Evolutionary conservation across 30 jellyfish, hydroid and myxozoan genomes (phyloP).

Genomic region (Hydractinia echinata): DNA sequence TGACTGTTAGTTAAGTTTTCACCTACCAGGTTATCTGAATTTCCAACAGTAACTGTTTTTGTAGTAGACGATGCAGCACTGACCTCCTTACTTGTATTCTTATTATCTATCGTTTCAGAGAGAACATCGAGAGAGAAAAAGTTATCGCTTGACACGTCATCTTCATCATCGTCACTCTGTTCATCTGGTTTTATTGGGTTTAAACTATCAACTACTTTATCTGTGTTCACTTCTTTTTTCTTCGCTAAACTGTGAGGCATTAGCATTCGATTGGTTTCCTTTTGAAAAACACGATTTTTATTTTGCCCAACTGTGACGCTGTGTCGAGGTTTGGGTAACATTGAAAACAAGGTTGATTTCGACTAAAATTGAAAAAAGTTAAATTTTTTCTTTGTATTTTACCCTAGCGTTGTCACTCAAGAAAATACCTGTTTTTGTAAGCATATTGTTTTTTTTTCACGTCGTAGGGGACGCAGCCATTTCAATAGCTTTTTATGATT

Average conservation of each 20-base stretch:
- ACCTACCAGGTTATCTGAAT: not conserved
- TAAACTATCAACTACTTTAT: not conserved
- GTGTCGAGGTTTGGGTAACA: constrained; percentile 41
- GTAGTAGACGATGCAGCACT: not conserved
- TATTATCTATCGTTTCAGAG: constrained; percentile 36
- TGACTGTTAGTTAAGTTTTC: not conserved
- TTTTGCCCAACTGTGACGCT: constrained; percentile 37
- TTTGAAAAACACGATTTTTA: constrained; percentile 14
- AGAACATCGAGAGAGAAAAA: constrained; percentile 31
- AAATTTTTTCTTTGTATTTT: not conserved
- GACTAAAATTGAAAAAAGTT: not conserved
- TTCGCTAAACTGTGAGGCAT: constrained; percentile 44
- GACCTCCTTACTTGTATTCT: not conserved
- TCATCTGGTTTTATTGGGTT: not conserved
- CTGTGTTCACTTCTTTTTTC: not conserved
- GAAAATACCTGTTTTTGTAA: not conserved
- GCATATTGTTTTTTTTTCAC: not conserved
- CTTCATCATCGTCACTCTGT: constrained; percentile 37
- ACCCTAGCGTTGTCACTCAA: not conserved
- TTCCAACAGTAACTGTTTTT: not conserved
- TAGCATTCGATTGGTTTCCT: constrained; percentile 16
- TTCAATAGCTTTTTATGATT: no score
- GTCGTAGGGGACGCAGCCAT: no score
- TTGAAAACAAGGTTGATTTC: constrained; percentile 23
- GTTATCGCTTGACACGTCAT: constrained; percentile 50